These are phyloP conservation scores for Sebastes cheni DNA, from an alignment of 2,797 vertebrate species.

Conservation along the genomic window DNA sequence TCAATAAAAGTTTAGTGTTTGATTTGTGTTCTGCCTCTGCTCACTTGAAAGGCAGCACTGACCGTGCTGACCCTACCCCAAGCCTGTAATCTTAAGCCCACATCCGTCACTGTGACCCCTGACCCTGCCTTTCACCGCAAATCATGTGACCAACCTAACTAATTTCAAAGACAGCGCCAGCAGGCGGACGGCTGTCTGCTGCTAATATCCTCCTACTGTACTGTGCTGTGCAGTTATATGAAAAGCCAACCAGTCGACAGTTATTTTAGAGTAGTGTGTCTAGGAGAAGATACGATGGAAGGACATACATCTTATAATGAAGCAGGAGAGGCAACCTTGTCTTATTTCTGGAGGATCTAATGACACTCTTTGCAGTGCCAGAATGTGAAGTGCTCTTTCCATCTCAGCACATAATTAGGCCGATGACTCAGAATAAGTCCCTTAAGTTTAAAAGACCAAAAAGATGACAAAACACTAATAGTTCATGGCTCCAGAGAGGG, in stretches of 20 bases:
- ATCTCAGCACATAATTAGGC: conserved; percentile 38
- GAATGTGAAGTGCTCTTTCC: conserved; percentile 31
- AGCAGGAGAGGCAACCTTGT: conserved; percentile 6
- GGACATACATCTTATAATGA: background rate
- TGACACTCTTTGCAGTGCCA: conserved; percentile 23
- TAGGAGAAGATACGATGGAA: background rate
- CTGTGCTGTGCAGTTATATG: background rate
- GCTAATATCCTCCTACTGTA: conserved; percentile 10
- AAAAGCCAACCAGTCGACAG: background rate
- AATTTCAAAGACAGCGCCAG: conserved; percentile 38
- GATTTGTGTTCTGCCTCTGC: conserved; percentile 37
- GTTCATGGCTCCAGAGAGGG: conserved; percentile 13
- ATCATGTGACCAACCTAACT: conserved; percentile 62
- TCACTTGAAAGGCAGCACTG: conserved; percentile 43
- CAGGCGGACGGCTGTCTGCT: conserved; percentile 2
- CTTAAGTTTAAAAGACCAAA: conserved; percentile 27
- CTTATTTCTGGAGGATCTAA: conserved; percentile 28
- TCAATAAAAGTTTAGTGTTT: conserved; percentile 23
- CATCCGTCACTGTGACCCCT: conserved; percentile 60
- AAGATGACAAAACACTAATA: conserved; percentile 18
- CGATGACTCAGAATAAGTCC: conserved; percentile 38
- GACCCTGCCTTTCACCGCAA: conserved; percentile 62
- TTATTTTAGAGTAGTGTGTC: conserved; percentile 9
- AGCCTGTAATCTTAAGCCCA: conserved; percentile 61
- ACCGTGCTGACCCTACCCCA: conserved; percentile 40